A percentile compares a stretch with the other conserved stretches of the same genome.
Evolutionary conservation across 2,797 vertebrate species (phyloP).

Genomic region (Epinephelus malabaricus): DNA sequence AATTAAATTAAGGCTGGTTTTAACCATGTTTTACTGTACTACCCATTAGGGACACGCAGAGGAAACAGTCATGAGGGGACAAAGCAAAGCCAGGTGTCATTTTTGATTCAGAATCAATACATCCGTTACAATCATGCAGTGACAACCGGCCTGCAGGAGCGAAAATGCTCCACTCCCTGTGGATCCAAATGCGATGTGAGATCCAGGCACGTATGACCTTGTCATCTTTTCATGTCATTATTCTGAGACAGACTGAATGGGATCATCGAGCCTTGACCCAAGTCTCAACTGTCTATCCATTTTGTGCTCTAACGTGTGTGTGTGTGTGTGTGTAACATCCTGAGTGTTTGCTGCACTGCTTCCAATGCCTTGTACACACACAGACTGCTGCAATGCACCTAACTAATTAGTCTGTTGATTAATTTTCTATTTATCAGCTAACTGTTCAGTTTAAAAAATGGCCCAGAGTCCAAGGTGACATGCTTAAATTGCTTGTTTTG

Average conservation of each 20-base stretch:
- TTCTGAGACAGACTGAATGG: conserved; percentile 13
- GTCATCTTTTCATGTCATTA: conserved; percentile 32
- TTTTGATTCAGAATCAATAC: conserved; percentile 18
- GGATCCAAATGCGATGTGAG: conserved; percentile 20
- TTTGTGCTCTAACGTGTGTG: neutral
- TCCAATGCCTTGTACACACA: neutral
- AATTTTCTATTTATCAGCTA: neutral
- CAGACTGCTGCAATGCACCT: neutral
- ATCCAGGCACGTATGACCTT: neutral
- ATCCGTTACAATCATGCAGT: neutral
- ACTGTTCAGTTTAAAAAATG: neutral
- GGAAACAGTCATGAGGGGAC: neutral
- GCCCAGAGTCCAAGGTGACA: neutral
- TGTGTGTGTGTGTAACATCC: neutral
- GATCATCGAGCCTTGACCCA: neutral
- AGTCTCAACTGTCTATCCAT: neutral
- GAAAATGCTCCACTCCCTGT: neutral
- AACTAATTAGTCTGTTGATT: neutral
- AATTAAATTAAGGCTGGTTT: conserved; percentile 58
- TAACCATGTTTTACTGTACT: conserved; percentile 17
- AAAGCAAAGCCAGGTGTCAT: neutral
- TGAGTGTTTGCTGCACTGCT: neutral
- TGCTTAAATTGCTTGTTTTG: neutral
- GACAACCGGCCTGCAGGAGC: neutral
- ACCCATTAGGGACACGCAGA: neutral